A percentile compares a stretch with the other conserved stretches of the same genome.
phyloP scores from a whole-genome alignment of 1,140 invertebrate genomes.

The Sycobia sp. region DNA sequence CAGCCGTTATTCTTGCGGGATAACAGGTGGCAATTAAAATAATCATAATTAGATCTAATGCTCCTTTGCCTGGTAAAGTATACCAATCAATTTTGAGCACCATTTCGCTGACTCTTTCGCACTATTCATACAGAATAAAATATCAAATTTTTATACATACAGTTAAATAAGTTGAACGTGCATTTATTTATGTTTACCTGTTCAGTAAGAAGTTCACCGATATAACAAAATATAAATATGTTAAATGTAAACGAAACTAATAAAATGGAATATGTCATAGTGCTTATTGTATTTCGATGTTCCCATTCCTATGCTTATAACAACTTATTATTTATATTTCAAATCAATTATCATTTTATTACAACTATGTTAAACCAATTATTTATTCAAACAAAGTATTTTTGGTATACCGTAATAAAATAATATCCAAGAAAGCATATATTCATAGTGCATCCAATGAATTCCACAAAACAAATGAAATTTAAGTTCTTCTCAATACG shows the following conservation, averaged over 20 bases:
- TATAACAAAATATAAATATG: constrained; percentile 46
- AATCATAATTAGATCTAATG: constrained; percentile 38
- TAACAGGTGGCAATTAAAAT: constrained; percentile 35
- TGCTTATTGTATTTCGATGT: constrained; percentile 30
- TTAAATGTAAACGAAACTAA: constrained; percentile 44
- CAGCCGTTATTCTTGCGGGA: constrained; percentile 42
- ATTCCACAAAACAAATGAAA: constrained; percentile 48
- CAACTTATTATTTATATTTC: constrained; percentile 30
- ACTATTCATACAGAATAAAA: no score
- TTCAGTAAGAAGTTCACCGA: constrained; percentile 42
- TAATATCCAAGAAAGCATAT: constrained; percentile 52
- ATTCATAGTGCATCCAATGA: constrained; percentile 49
- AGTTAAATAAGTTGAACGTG: no score
- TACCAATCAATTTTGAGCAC: constrained; percentile 44
- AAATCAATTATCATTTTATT: no score
- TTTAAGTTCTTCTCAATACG: constrained; percentile 45
- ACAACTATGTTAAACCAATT: constrained; percentile 13
- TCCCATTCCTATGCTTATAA: constrained; percentile 42
- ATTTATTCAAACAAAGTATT: constrained; percentile 23
- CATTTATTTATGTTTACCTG: no score
- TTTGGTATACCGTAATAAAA: constrained; percentile 46
- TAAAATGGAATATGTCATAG: constrained; percentile 38
- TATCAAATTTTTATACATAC: no score
- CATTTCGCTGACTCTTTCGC: constrained; percentile 34
- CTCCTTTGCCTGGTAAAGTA: constrained; percentile 32